A percentile compares a stretch with the other conserved stretches of the same genome.
phyloP scores from a whole-genome alignment of 1,140 invertebrate genomes.

The Calephelis nemesis region DNA sequence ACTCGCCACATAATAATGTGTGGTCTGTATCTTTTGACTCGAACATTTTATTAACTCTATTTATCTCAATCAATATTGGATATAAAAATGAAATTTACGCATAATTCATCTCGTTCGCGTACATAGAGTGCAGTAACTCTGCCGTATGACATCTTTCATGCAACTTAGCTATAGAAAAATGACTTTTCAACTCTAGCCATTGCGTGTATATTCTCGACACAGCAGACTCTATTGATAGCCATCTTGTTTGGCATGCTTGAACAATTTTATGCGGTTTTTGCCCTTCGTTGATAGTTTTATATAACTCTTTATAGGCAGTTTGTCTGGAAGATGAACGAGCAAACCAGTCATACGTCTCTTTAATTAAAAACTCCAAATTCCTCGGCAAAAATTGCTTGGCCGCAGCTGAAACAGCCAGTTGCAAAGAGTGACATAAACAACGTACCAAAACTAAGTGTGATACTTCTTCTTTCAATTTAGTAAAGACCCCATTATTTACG shows the following conservation, averaged over 20 bases:
- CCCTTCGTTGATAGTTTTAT: neutral
- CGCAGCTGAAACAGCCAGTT: conserved; percentile 7
- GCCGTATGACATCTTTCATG: too few species aligned
- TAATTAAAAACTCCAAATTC: conserved; percentile 4
- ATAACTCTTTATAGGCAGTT: conserved; percentile 1
- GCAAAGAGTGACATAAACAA: neutral
- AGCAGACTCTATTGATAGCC: neutral
- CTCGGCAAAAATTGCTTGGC: neutral
- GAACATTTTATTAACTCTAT: conserved; percentile 2
- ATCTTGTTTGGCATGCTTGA: conserved; percentile 7
- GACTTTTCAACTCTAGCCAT: too few species aligned
- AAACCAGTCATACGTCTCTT: neutral
- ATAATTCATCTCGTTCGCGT: conserved; percentile 1
- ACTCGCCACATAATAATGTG: neutral
- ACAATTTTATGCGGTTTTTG: conserved; percentile 2
- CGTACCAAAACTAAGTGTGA: neutral
- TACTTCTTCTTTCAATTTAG: neutral
- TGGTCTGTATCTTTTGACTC: conserved; percentile 6
- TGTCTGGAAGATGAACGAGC: neutral
- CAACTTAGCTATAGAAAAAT: too few species aligned
- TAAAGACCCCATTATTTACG: neutral
- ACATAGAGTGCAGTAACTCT: conserved; percentile 1
- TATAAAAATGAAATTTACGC: neutral
- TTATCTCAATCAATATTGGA: conserved; percentile 1
- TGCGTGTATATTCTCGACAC: conserved; percentile 10